Evolutionary conservation across 2,113 vertebrate genomes (phyloP), one percentile per base, ranked within the genome.

Genomic region (Felis chaus): DNA sequence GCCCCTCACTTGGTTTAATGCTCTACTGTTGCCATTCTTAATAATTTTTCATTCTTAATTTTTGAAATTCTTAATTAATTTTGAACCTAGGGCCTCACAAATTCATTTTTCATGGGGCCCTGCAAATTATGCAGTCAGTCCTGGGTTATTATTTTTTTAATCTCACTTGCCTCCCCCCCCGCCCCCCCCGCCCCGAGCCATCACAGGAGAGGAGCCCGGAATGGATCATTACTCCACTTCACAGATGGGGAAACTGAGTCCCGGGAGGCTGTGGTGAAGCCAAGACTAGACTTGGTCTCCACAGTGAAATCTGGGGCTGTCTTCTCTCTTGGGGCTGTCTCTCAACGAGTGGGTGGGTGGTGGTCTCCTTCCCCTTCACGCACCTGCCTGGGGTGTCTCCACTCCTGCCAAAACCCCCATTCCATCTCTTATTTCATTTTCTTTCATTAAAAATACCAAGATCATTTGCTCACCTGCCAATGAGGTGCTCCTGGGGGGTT

Each of bases 391-490:
- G 74, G 39, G 16, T 61, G 78, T 68, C 31, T 27, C 66, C 66
- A 4, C 0, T 27, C 57, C 48, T 0, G 25, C 21, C 0, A 4
- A 4, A 8, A 31, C 65, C 94, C 31, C 4, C 4, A 2, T 5
- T 53, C 18, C 50, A 27, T 3, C 39, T 50, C 41, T 29, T 21
- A 25, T 4, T 79, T 68, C 4, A 23, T 73, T 19, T 7, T 31
- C 3, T 78, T 79, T 27, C 45, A 31, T 66, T 25, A 19, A 29
- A 85, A 84, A 71, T 18, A 11, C 5, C 7, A 4, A 31, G 55
- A 15, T 48, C 15, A 5, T 96, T 95, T 91, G 97, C 99, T 99
- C 74, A 99, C 99, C 98, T 97, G 96, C 80, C 86, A 50, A 27
- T 23, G 33, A 74, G 78, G 27, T 78, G 79, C 88, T 88, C 89